phyloP scores from a whole-genome alignment of 2,797 vertebrate species.

The Tolypeutes matacus region DNA sequence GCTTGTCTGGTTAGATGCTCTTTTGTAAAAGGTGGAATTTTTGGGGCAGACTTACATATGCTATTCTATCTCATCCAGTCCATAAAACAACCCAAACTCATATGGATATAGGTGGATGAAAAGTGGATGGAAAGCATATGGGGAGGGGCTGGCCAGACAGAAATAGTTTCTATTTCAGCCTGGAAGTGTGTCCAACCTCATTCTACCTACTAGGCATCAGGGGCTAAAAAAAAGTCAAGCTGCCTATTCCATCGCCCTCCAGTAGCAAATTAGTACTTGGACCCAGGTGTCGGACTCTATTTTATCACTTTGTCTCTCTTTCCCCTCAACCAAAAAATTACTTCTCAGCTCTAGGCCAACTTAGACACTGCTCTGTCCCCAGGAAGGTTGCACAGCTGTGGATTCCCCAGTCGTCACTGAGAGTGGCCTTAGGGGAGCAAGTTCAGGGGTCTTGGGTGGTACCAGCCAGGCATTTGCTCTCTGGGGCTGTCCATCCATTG shows the following conservation, averaged over 20 bases:
- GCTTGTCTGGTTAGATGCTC: not conserved
- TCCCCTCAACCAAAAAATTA: accelerated
- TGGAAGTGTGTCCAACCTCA: not conserved
- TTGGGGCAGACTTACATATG: accelerated
- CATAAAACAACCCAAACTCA: not conserved
- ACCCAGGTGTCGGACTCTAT: not conserved
- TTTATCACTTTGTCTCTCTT: not conserved
- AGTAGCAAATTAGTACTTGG: not conserved
- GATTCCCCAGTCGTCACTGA: not conserved
- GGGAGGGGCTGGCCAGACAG: not conserved
- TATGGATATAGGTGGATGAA: not conserved
- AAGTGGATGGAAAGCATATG: not conserved
- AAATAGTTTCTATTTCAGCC: not conserved
- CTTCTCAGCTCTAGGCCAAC: not conserved
- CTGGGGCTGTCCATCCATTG: conserved; percentile 37
- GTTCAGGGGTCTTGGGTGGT: not conserved
- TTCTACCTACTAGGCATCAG: not conserved
- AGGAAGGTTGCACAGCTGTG: not conserved
- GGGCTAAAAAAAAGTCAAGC: not conserved
- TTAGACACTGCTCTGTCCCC: not conserved
- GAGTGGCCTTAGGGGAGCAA: not conserved
- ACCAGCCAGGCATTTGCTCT: not conserved
- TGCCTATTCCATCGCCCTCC: not conserved
- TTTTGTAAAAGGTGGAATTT: not conserved
- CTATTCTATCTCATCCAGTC: not conserved